Percentiles rank a stretch among this genome's conserved stretches.
These are phyloP conservation scores for Pangasius krempfi DNA, from an alignment of 2,797 vertebrate genomes.

Conservation along the genomic window DNA sequence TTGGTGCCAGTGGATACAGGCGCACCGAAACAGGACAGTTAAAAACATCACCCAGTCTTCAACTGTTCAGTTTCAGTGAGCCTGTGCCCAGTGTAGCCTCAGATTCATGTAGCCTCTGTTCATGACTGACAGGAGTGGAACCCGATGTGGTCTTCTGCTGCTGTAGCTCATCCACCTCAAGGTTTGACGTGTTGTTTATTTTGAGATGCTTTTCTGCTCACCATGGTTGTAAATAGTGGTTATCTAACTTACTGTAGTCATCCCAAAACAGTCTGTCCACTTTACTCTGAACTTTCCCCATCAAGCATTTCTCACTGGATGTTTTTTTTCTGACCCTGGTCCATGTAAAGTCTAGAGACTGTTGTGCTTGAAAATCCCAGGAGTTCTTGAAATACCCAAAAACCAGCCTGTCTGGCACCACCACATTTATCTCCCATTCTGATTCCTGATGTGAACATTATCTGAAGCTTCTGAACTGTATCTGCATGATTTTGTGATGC, in stretches of 20 bases:
- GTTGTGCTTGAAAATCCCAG: background rate
- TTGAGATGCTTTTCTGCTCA: background rate
- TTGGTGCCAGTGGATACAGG: background rate
- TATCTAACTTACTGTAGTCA: background rate
- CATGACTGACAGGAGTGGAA: background rate
- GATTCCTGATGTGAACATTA: background rate
- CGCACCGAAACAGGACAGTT: background rate
- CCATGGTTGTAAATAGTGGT: background rate
- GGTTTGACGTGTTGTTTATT: background rate
- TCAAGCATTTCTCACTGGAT: background rate
- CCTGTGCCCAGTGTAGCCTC: background rate
- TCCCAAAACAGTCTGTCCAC: background rate
- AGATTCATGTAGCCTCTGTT: background rate
- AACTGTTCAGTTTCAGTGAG: no score
- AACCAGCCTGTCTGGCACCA: background rate
- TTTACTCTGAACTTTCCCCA: background rate
- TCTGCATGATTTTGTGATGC: no score
- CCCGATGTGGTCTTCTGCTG: background rate
- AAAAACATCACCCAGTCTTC: background rate
- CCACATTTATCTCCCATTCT: background rate
- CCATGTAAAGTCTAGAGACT: background rate
- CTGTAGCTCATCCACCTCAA: background rate
- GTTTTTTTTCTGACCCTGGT: background rate
- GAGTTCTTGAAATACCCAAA: background rate
- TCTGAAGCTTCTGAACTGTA: background rate